Percentiles rank a stretch among this genome's conserved stretches.
Conservation (phyloP, 2,797 vertebrate species). For the Lutjanus campechanus region DNA sequence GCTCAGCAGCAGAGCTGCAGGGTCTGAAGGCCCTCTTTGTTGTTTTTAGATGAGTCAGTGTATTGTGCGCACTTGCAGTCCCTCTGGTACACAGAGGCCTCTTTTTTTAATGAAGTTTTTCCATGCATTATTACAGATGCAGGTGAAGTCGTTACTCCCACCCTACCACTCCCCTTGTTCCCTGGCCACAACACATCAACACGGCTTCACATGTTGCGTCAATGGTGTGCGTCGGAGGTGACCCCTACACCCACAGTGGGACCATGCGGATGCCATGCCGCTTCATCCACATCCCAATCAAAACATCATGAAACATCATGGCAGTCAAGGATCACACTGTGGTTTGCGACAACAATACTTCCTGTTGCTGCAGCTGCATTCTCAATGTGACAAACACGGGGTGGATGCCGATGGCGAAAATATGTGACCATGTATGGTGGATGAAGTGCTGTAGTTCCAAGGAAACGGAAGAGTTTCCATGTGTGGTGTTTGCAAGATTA, state of each 20-base stretch:
- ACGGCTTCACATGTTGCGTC: constrained; percentile 55
- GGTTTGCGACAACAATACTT: constrained; percentile 29
- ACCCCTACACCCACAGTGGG: constrained; percentile 56
- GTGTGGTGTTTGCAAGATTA: constrained; percentile 14
- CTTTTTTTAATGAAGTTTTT: no score
- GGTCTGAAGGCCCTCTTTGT: constrained; percentile 35
- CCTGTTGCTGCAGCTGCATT: constrained; percentile 31
- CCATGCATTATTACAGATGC: no score
- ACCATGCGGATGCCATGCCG: constrained; percentile 24
- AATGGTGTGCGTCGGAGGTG: constrained; percentile 49
- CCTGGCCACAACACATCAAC: constrained; percentile 5
- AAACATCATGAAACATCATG: constrained; percentile 55
- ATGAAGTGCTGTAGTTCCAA: neutral
- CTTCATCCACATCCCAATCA: constrained; percentile 38
- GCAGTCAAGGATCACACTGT: neutral
- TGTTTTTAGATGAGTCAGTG: constrained; percentile 66
- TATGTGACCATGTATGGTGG: constrained; percentile 23
- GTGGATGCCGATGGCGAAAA: neutral
- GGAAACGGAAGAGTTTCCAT: constrained; percentile 18
- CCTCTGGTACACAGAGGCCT: constrained; percentile 15
- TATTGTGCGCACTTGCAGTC: constrained; percentile 44
- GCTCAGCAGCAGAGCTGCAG: neutral
- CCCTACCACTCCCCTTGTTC: no score
- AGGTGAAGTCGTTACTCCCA: no score
- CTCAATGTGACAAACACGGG: constrained; percentile 41